Percentiles rank a stretch among this genome's conserved stretches.
Evolutionary conservation across 2,797 vertebrate species (phyloP).

Genomic region (Hippocampus kuda): DNA sequence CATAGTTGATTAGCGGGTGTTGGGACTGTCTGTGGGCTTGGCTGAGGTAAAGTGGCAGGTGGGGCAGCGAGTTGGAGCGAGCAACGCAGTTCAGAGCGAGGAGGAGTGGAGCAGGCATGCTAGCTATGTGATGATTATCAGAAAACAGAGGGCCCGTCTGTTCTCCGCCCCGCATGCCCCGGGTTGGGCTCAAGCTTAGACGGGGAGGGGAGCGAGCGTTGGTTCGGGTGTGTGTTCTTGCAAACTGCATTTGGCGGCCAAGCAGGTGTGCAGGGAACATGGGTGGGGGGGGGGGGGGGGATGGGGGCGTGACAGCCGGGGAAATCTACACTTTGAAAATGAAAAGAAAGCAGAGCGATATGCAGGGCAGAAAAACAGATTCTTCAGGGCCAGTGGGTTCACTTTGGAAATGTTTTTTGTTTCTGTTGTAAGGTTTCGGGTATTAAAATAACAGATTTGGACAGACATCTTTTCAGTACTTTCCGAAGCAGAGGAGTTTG

Average conservation of each 20-base stretch:
- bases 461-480: neutral
- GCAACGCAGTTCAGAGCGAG: constrained; percentile 19
- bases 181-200: constrained; percentile 35
- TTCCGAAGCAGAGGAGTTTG: neutral
- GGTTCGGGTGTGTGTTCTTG: constrained; percentile 2
- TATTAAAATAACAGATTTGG: neutral
- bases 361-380: neutral
- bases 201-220: constrained; percentile 10
- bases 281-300: neutral
- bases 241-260: constrained; percentile 38
- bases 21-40: constrained; percentile 19
- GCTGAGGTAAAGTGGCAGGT: constrained; percentile 50
- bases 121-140: constrained; percentile 71
- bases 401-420: neutral
- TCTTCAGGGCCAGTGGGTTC: neutral
- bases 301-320: constrained; percentile 10
- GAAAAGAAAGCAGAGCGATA: constrained; percentile 22
- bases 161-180: constrained; percentile 44
- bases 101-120: constrained; percentile 58
- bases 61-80: constrained; percentile 28
- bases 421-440: neutral
- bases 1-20: neutral
- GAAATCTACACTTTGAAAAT: constrained; percentile 20
- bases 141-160: constrained; percentile 66
- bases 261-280: constrained; percentile 65